phyloP scores from a whole-genome alignment of 2,888 invertebrate genomes.

The Erebia ligea region DNA sequence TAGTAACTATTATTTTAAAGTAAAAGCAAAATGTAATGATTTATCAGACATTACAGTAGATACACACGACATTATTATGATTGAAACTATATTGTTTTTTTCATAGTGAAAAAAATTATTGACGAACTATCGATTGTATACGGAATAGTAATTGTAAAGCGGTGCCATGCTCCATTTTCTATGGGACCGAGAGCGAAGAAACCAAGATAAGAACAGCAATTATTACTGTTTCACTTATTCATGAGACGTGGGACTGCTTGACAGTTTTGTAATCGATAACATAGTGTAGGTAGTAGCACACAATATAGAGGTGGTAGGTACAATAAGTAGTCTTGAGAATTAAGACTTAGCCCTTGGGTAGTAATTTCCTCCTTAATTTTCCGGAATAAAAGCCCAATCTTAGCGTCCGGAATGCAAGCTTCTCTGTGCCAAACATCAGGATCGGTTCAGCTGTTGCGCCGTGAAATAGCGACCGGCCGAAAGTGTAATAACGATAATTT shows the following conservation, averaged over 20 bases:
- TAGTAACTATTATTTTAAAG: not conserved
- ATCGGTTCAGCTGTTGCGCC: too few relatives aligned
- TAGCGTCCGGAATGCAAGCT: too few relatives aligned
- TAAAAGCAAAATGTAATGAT: not conserved
- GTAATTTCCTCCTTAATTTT: too few relatives aligned
- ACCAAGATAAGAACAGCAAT: slow-evolving; percentile 30
- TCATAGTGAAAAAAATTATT: too few relatives aligned
- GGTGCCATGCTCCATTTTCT: slow-evolving; percentile 30
- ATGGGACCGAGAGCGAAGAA: slow-evolving; percentile 27
- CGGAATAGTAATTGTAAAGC: slow-evolving; percentile 24
- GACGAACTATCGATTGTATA: slow-evolving; percentile 10
- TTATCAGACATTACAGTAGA: not conserved
- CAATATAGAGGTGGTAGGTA: too few relatives aligned
- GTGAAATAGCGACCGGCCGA: too few relatives aligned
- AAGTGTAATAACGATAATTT: too few relatives aligned
- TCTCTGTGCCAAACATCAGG: too few relatives aligned
- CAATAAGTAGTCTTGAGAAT: not conserved
- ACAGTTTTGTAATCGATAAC: slow-evolving; percentile 23
- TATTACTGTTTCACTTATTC: slow-evolving; percentile 32
- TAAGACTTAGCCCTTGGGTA: not conserved
- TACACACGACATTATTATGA: not conserved
- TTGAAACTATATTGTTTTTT: not conserved
- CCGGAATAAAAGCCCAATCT: too few relatives aligned
- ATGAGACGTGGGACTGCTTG: slow-evolving; percentile 27
- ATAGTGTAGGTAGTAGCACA: not conserved